A percentile compares a stretch with the other conserved stretches of the same genome.
Evolutionary conservation across 35 echinoderm and acorn worm genomes (phyloP).

Genomic region (Heliocidaris erythrogramma): DNA sequence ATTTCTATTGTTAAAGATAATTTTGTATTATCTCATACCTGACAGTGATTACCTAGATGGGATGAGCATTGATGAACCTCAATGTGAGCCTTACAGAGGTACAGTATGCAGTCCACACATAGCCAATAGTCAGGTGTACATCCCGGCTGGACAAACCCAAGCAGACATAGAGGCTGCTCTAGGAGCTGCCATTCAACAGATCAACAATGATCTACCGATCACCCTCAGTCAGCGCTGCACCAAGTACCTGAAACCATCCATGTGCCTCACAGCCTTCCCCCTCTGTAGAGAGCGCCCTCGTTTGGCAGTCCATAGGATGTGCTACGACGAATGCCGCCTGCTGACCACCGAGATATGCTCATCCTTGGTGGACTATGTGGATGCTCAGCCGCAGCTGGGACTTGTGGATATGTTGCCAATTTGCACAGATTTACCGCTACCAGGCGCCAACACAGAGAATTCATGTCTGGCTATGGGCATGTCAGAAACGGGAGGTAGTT

Average conservation of each 20-base stretch:
- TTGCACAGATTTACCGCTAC: slow-evolving; percentile 73
- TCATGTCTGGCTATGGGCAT: slow-evolving; percentile 61
- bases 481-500: slow-evolving; percentile 61
- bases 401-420: slow-evolving; percentile 66
- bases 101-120: slow-evolving; percentile 61
- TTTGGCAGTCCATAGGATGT: slow-evolving; percentile 62
- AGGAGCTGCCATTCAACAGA: slow-evolving; percentile 42
- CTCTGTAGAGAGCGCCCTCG: slow-evolving; percentile 67
- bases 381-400: slow-evolving; percentile 51
- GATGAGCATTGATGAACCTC: slow-evolving; percentile 5
- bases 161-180: slow-evolving; percentile 56
- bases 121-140: slow-evolving; percentile 50
- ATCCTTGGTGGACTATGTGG: slow-evolving; percentile 62
- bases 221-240: slow-evolving; percentile 45
- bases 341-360: slow-evolving; percentile 79
- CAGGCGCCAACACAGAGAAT: slow-evolving; percentile 53
- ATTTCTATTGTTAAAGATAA: too few species aligned
- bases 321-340: slow-evolving; percentile 71
- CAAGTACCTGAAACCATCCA: slow-evolving; percentile 72
- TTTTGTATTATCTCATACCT: neutral
- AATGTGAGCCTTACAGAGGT: slow-evolving; percentile 77
- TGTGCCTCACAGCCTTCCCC: slow-evolving; percentile 86
- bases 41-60: slow-evolving; percentile 43
- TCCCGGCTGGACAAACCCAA: slow-evolving; percentile 59
- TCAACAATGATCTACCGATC: slow-evolving; percentile 30